Evolutionary conservation across 1,140 invertebrate genomes (phyloP).

Genomic region (Parapsyche elsis): DNA sequence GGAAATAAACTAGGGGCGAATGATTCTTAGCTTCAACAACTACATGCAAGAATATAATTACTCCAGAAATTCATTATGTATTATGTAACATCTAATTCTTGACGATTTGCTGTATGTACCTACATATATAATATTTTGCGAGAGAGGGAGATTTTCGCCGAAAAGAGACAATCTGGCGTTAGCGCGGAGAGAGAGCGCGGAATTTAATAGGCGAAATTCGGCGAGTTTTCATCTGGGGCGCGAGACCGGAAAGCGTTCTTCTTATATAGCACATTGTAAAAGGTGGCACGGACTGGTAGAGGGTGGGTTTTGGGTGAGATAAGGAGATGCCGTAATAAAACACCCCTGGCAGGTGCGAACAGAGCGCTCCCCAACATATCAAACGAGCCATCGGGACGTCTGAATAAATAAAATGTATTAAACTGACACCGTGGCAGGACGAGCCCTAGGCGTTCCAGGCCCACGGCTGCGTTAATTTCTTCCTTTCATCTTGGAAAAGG

Average conservation of each 20-base stretch:
- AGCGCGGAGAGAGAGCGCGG: not conserved
- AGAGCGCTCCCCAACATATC: conserved; percentile 38
- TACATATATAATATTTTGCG: not conserved
- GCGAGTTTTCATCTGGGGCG: not conserved
- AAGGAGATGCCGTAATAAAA: conserved; percentile 33
- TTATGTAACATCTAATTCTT: no score
- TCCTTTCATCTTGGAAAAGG: not conserved
- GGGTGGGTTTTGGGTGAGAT: not conserved
- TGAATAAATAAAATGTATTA: conserved; percentile 55
- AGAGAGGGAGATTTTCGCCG: conserved; percentile 4
- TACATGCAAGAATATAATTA: not conserved
- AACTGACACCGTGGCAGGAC: conserved; percentile 35
- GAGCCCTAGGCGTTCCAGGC: conserved; percentile 19
- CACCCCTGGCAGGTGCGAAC: conserved; percentile 43
- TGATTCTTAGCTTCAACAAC: not conserved
- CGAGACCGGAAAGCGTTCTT: conserved; percentile 26
- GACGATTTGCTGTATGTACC: not conserved
- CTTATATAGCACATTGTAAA: conserved; percentile 24
- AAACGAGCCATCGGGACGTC: conserved; percentile 50
- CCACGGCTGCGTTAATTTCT: not conserved
- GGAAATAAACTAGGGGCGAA: no score
- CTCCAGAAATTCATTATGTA: not conserved
- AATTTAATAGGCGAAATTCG: conserved; percentile 32
- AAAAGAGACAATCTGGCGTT: conserved; percentile 13
- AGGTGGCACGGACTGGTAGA: not conserved